Conservation (phyloP, 2,113 vertebrate species). For the Syrmaticus mikado region DNA sequence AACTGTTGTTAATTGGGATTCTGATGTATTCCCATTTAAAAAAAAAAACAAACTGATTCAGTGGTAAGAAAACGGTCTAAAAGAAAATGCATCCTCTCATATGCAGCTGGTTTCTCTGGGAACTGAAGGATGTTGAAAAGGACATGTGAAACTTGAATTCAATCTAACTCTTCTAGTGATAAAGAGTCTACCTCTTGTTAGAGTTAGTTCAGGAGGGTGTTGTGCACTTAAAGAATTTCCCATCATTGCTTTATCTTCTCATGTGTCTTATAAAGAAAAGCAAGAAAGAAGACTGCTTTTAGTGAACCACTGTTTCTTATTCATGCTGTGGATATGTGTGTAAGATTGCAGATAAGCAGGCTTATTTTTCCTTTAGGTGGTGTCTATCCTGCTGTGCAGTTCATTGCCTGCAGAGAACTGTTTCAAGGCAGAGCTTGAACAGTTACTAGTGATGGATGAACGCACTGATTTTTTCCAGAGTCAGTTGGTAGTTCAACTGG, state of each 20-base stretch:
- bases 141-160: background rate
- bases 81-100: background rate
- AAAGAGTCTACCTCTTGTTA: background rate
- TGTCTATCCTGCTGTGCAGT: background rate
- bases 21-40: background rate
- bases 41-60: background rate
- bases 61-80: background rate
- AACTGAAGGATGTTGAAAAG: background rate
- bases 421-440: background rate
- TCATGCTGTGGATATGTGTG: background rate
- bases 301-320: background rate
- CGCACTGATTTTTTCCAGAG: background rate
- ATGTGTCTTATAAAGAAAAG: background rate
- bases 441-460: background rate
- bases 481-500: background rate
- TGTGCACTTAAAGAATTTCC: no score
- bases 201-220: background rate
- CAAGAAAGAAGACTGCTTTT: background rate
- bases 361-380: background rate
- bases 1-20: conserved; percentile 9
- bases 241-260: background rate
- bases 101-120: background rate
- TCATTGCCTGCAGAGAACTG: background rate
- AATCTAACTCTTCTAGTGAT: background rate
- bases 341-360: background rate